phyloP scores from a whole-genome alignment of 2,797 vertebrate genomes.

The Sebastiscus tertius region DNA sequence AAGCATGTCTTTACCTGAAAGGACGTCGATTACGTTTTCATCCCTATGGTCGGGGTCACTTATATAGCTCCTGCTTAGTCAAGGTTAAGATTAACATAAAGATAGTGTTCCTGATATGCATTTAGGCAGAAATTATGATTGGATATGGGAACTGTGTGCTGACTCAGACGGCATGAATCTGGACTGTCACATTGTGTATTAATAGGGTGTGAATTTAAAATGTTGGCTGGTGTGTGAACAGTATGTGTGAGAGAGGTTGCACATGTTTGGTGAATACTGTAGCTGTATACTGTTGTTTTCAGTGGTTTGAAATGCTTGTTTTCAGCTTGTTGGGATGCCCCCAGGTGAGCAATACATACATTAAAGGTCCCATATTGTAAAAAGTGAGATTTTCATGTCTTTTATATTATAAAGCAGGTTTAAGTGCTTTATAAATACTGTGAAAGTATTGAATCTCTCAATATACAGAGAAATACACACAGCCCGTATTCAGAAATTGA shows the following conservation, averaged over 20 bases:
- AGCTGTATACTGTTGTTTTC: not conserved
- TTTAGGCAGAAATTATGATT: not conserved
- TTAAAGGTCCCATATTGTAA: too few relatives aligned
- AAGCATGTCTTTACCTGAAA: slow-evolving; percentile 9
- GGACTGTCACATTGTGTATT: not conserved
- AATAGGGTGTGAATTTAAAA: not conserved
- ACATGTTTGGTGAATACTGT: not conserved
- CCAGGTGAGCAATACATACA: not conserved
- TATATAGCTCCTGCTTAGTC: slow-evolving; percentile 3
- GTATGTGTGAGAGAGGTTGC: not conserved
- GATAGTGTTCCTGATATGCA: not conserved
- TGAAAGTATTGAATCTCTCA: too few relatives aligned
- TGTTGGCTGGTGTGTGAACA: not conserved
- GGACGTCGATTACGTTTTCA: not conserved
- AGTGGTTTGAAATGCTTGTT: not conserved
- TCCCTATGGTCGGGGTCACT: not conserved
- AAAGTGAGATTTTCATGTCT: too few relatives aligned
- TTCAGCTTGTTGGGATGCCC: not conserved
- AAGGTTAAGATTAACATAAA: not conserved
- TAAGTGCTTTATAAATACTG: too few relatives aligned
- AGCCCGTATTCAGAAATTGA: too few relatives aligned
- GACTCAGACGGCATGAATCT: not conserved
- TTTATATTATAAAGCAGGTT: too few relatives aligned
- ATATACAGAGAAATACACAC: too few relatives aligned
- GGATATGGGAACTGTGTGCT: not conserved